Evolutionary conservation across 92 coral and sea anemone species (phyloP), one percentile per base, ranked within the genome.

Genomic region (Virgularia gustaviana): DNA sequence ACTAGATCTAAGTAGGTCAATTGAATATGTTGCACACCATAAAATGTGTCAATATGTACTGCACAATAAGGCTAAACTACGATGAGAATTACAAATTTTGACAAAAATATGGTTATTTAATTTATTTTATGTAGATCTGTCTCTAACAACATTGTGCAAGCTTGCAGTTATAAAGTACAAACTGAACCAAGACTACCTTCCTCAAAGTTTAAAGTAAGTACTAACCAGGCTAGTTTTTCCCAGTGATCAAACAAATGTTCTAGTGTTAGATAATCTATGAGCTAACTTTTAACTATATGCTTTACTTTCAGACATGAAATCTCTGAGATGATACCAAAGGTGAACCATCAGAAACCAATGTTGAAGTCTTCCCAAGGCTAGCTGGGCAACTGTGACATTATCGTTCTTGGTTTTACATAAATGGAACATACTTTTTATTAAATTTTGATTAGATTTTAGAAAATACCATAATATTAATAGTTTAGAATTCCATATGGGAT

Each of bases 101-200:
- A 30, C 19, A 5, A 25, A 12, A 2, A 18, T 4, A 7, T 47
- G 67, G 0, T 8, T n/a, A 10, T 61, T 18, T 25, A 22, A 15
- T 45, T 58, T n/a, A n/a, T 12, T 35, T 23, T 53, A 49, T 60
- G 23, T 73, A 91, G 97, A 79, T 52, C 97, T 96, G 18, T 85
- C 97, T 16, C 80, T 91, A 51, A 80, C 87, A 52, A 91, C 97
- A 11, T 71, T 91, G 33, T 91, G 97, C 28, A 91, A 88, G 56
- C 76, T 91, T 8, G 96, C 97, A 11, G 91, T 91, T 5, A 64
- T 91, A 65, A 78, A 81, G 36, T 82, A 91, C 73, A 88, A 79
- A 68, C 82, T 91, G 25, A 85, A 88, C 38, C 80, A 86, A 10
- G 79, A 81, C 24, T 78, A 65, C 10, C 83, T 91, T 0, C 97